Percentiles rank a stretch among this genome's conserved stretches.
Conservation (phyloP, 1,140 invertebrate species). For the Ephestia elutella region DNA sequence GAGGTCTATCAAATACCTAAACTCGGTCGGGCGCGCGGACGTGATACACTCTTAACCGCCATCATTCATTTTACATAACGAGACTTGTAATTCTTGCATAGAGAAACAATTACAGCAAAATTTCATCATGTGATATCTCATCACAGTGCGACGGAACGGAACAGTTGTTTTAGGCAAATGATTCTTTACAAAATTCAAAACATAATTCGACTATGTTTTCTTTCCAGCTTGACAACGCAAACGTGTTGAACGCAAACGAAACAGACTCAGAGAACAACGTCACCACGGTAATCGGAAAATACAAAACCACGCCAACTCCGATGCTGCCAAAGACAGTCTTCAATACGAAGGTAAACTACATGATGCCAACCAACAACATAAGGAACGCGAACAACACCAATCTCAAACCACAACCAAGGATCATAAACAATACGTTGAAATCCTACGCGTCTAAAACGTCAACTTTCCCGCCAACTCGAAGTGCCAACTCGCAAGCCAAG, state of each 20-base stretch:
- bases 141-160: no score
- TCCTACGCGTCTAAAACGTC: conserved; percentile 63
- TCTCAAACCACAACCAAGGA: conserved; percentile 51
- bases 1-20: no score
- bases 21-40: no score
- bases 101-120: no score
- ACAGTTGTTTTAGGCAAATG: no score
- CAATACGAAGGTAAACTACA: conserved; percentile 60
- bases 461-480: conserved; percentile 65
- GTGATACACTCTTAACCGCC: no score
- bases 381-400: conserved; percentile 61
- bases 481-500: conserved; percentile 58
- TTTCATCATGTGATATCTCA: no score
- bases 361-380: conserved; percentile 65
- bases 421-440: conserved; percentile 48
- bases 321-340: conserved; percentile 59
- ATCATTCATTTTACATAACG: no score
- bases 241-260: conserved; percentile 58
- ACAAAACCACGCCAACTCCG: conserved; percentile 55
- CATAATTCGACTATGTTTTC: no score
- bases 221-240: conserved; percentile 64
- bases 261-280: conserved; percentile 64
- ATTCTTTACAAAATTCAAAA: no score
- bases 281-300: conserved; percentile 58
- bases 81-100: no score